A percentile compares a stretch with the other conserved stretches of the same genome.
phyloP scores from a whole-genome alignment of 2,113 vertebrate genomes.

The Notarius lentiginosus region DNA sequence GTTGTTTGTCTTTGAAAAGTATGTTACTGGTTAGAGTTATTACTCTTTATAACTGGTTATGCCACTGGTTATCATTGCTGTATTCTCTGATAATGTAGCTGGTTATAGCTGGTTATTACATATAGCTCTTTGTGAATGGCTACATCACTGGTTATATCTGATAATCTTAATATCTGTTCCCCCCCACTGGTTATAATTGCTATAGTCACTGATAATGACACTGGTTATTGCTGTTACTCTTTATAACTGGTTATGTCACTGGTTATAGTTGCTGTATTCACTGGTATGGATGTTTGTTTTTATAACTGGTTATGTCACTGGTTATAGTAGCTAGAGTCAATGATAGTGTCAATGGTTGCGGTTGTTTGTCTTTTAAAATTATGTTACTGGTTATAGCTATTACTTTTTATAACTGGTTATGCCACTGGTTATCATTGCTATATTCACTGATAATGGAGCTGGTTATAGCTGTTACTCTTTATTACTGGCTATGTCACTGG shows the following conservation, averaged over 20 bases:
- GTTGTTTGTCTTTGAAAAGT: background rate
- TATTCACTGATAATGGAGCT: background rate
- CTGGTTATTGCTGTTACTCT: background rate
- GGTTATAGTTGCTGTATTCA: background rate
- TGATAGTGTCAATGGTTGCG: background rate
- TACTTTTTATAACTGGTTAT: background rate
- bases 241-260: background rate
- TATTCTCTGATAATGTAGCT: background rate
- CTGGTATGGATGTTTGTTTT: background rate
- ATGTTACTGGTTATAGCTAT: background rate
- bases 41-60: background rate
- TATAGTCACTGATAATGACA: background rate
- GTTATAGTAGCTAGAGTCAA: background rate
- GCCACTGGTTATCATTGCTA: background rate
- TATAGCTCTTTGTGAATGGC: background rate
- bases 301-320: background rate
- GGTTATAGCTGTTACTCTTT: background rate
- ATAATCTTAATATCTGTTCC: background rate
- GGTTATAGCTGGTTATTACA: background rate
- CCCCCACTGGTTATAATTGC: background rate
- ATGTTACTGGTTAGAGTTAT: background rate
- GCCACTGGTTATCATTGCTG: background rate
- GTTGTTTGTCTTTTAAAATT: background rate
- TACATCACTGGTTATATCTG: background rate
- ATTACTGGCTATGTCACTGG: background rate